These are phyloP conservation scores for Loripinus fragilis DNA, from an alignment of 2,888 invertebrate genomes.

Conservation along the genomic window DNA sequence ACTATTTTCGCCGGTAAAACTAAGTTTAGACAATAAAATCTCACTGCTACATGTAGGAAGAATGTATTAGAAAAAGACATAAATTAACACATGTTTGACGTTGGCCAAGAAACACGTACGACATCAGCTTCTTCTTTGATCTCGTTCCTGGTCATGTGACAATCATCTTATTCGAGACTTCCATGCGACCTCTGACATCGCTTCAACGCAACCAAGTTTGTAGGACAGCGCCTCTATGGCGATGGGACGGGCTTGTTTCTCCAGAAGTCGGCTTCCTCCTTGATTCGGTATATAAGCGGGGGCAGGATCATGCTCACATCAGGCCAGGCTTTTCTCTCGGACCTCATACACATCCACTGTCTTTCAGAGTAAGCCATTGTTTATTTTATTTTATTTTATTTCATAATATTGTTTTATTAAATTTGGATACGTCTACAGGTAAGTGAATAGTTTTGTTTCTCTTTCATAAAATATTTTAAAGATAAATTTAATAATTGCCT, in stretches of 20 bases:
- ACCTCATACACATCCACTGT: slow-evolving; percentile 12
- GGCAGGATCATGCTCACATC: neutral
- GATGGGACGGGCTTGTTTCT: neutral
- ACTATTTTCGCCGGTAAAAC: slow-evolving; percentile 6
- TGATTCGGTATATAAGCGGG: neutral
- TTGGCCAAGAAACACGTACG: neutral
- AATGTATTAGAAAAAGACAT: neutral
- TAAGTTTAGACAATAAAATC: neutral
- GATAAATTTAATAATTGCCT: no score
- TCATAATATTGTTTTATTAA: neutral
- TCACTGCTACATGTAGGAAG: neutral
- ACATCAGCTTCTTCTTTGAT: neutral
- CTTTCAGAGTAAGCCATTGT: neutral
- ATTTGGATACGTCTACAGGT: no score
- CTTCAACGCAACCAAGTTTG: neutral
- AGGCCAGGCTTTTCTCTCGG: slow-evolving; percentile 8
- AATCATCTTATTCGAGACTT: neutral
- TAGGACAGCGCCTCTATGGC: slow-evolving; percentile 8
- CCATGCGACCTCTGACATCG: neutral
- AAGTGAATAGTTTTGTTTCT: no score
- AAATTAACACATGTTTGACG: neutral
- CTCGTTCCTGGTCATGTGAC: slow-evolving; percentile 5
- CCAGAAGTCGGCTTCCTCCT: neutral
- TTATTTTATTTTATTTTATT: neutral
- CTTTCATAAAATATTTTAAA: no score